phyloP scores from a whole-genome alignment of 2,888 invertebrate genomes.

The Aethes cnicana region DNA sequence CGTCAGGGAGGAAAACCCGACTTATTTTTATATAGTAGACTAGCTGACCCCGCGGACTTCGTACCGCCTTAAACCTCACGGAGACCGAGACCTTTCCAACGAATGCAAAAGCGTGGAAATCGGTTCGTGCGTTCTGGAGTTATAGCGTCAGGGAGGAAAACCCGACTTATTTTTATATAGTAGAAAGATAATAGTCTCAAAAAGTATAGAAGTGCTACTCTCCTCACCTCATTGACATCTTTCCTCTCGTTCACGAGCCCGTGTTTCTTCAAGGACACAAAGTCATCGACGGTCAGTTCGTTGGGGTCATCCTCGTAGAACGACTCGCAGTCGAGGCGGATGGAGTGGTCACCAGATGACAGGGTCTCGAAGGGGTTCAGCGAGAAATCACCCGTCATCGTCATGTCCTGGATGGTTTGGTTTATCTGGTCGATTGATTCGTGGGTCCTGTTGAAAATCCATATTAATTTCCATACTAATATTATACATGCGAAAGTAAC shows the following conservation, averaged over 20 bases:
- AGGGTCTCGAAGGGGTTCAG: conserved; percentile 73
- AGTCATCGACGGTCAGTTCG: conserved; percentile 73
- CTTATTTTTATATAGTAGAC: no score
- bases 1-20: no score
- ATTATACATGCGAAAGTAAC: no score
- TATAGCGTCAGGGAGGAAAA: no score
- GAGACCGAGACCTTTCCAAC: no score
- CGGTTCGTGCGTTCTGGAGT: no score
- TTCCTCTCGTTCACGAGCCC: conserved; percentile 67
- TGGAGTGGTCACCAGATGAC: conserved; percentile 62
- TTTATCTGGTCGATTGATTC: conserved; percentile 77
- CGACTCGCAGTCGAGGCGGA: conserved; percentile 69
- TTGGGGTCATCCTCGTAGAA: conserved; percentile 65
- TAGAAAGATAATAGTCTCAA: background rate
- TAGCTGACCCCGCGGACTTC: no score
- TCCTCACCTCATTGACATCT: conserved; percentile 65
- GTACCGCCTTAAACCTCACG: no score
- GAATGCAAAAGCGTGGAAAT: no score
- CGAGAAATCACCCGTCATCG: conserved; percentile 68
- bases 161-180: background rate
- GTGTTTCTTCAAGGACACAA: conserved; percentile 73
- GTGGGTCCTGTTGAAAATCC: conserved; percentile 48
- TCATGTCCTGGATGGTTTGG: conserved; percentile 79
- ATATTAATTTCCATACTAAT: background rate
- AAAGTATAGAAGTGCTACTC: background rate